Conservation (phyloP, 2,797 vertebrate genomes). For the Dallia pectoralis region DNA sequence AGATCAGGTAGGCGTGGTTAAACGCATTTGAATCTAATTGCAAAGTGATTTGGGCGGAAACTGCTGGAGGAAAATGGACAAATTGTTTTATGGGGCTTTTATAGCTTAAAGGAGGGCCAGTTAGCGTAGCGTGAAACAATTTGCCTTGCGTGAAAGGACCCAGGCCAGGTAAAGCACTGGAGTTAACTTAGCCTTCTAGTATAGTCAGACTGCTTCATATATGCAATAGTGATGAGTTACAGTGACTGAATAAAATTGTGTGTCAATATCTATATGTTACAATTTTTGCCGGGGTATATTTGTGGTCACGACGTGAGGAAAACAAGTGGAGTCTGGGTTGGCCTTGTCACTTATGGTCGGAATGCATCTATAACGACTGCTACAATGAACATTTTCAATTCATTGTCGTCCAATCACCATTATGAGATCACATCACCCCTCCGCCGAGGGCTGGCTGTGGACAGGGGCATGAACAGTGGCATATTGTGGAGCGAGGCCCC, state of each 20-base stretch:
- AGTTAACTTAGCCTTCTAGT: conserved; percentile 17
- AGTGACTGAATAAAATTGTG: too few species aligned
- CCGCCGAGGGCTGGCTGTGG: conserved; percentile 20
- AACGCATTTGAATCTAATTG: conserved; percentile 26
- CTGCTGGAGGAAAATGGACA: conserved; percentile 24
- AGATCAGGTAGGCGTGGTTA: conserved; percentile 18
- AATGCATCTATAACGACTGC: background rate
- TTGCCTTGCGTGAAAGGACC: conserved; percentile 25
- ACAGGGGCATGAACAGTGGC: conserved; percentile 57
- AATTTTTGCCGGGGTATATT: background rate
- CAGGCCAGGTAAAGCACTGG: conserved; percentile 8
- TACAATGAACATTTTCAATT: background rate
- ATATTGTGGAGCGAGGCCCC: conserved; percentile 27
- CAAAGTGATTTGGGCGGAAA: conserved; percentile 14
- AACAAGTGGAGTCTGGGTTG: background rate
- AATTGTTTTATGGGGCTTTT: conserved; percentile 43
- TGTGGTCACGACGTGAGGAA: background rate
- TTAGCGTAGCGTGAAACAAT: conserved; percentile 7
- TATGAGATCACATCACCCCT: background rate
- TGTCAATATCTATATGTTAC: too few species aligned
- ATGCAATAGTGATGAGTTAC: background rate
- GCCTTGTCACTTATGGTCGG: background rate
- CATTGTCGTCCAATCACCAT: background rate
- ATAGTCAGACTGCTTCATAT: background rate
- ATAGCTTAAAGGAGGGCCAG: conserved; percentile 28